A percentile compares a stretch with the other conserved stretches of the same genome.
phyloP scores from a whole-genome alignment of 2,113 vertebrate genomes.

The Labeo catla region DNA sequence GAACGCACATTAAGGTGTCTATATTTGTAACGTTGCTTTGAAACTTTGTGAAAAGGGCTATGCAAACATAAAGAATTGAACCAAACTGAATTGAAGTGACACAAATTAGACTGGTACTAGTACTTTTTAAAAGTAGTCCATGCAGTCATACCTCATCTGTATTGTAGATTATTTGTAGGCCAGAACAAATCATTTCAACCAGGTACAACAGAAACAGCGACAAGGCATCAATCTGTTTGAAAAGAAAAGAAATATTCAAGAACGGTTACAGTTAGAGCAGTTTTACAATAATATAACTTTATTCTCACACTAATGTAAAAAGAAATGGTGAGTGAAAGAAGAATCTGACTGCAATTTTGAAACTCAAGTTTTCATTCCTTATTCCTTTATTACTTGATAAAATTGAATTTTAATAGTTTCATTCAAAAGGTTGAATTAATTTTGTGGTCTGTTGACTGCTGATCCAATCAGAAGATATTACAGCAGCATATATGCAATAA shows the following conservation, averaged over 20 bases:
- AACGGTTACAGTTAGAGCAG: not conserved
- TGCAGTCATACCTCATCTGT: slow-evolving; percentile 90
- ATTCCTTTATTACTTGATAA: not conserved
- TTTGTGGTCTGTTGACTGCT: not conserved
- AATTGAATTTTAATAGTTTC: not conserved
- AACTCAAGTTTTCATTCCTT: not conserved
- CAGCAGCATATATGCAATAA: not conserved
- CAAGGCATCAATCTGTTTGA: slow-evolving; percentile 87
- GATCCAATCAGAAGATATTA: not conserved
- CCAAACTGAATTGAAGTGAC: not conserved
- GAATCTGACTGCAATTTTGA: not conserved
- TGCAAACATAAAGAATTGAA: not conserved
- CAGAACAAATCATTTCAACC: slow-evolving; percentile 98
- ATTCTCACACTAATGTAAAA: not conserved
- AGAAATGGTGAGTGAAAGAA: not conserved
- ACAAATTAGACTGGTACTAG: not conserved
- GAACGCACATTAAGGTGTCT: not conserved
- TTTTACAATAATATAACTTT: not conserved
- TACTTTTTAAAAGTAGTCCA: not conserved
- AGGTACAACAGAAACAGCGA: slow-evolving; percentile 95
- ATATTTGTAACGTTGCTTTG: not conserved
- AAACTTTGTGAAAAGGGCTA: not conserved
- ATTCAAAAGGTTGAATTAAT: not conserved
- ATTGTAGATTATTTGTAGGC: slow-evolving; percentile 98
- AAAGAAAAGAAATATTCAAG: not conserved